Percentiles rank a stretch among this genome's conserved stretches.
phyloP scores from a whole-genome alignment of 1,140 invertebrate genomes.

The Tyrophagus putrescentiae region DNA sequence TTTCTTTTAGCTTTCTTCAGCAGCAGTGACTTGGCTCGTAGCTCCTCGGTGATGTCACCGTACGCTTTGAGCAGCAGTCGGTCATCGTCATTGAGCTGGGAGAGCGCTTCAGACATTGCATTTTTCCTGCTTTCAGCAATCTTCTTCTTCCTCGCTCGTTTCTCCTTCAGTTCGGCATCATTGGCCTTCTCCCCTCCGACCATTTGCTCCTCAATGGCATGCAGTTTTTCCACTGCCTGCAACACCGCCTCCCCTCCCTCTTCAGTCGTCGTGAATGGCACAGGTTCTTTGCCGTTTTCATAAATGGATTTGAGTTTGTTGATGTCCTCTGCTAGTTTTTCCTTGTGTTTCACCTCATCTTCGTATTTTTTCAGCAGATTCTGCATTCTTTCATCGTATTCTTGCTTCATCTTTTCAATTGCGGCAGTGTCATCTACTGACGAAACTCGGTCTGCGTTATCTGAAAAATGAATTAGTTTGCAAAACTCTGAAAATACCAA shows the following conservation, averaged over 20 bases:
- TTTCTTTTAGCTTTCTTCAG: constrained; percentile 52
- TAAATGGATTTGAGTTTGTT: constrained; percentile 41
- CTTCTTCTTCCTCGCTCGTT: constrained; percentile 47
- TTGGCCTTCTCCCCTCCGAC: constrained; percentile 61
- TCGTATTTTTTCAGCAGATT: constrained; percentile 42
- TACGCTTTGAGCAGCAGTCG: constrained; percentile 50
- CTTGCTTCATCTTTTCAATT: constrained; percentile 28
- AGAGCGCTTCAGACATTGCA: constrained; percentile 43
- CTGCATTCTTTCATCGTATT: constrained; percentile 40
- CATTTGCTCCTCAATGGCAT: constrained; percentile 53
- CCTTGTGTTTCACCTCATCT: constrained; percentile 43
- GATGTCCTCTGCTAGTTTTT: constrained; percentile 44
- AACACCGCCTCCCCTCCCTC: constrained; percentile 3
- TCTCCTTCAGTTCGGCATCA: constrained; percentile 45
- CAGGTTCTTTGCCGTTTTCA: constrained; percentile 30
- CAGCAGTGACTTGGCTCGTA: constrained; percentile 52
- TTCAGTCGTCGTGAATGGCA: background rate
- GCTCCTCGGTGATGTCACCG: constrained; percentile 57
- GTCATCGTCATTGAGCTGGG: constrained; percentile 53
- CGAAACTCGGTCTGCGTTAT: no score
- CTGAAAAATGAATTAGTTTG: constrained; percentile 9
- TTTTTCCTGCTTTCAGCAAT: constrained; percentile 49
- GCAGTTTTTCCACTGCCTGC: constrained; percentile 37
- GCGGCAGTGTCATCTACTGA: background rate
- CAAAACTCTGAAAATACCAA: background rate